Conservation (phyloP, 2,888 invertebrate genomes). For the Ectobius pallidus region DNA sequence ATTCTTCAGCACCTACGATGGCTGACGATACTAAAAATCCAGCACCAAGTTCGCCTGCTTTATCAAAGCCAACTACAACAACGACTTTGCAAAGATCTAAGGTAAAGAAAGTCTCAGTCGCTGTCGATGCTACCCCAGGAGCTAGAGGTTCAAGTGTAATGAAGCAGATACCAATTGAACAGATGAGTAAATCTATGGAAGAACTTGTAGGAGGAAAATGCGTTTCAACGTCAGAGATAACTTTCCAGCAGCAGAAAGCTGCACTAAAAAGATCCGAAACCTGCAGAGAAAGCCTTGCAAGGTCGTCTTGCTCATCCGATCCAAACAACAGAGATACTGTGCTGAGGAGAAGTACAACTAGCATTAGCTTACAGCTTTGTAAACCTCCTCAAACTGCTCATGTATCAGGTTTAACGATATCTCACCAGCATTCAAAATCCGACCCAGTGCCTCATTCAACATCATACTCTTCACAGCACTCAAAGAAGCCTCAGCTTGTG, state of each 20-base stretch:
- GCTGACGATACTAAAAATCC: background rate
- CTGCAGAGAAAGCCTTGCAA: constrained; percentile 26
- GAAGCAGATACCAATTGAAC: constrained; percentile 77
- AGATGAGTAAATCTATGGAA: constrained; percentile 52
- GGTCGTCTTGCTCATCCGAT: constrained; percentile 17
- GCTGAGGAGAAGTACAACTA: constrained; percentile 38
- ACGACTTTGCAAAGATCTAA: constrained; percentile 28
- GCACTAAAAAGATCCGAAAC: constrained; percentile 44
- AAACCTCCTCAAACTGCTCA: constrained; percentile 49
- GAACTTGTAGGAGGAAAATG: constrained; percentile 17
- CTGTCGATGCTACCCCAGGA: constrained; percentile 78
- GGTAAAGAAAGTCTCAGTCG: constrained; percentile 72
- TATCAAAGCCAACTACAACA: constrained; percentile 22
- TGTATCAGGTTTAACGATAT: constrained; percentile 51
- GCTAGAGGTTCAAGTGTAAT: constrained; percentile 74
- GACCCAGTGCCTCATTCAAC: constrained; percentile 61
- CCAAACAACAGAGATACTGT: constrained; percentile 1
- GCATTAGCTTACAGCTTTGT: constrained; percentile 31
- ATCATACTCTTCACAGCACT: background rate
- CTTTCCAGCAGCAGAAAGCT: constrained; percentile 55
- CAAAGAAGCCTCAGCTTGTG: background rate
- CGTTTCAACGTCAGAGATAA: background rate
- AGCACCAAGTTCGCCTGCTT: background rate
- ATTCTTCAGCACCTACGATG: background rate
- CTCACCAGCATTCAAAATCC: constrained; percentile 70